Percentiles rank a stretch among this genome's conserved stretches.
Conservation (phyloP, 2,113 vertebrate genomes). For the Ameiurus melas region DNA sequence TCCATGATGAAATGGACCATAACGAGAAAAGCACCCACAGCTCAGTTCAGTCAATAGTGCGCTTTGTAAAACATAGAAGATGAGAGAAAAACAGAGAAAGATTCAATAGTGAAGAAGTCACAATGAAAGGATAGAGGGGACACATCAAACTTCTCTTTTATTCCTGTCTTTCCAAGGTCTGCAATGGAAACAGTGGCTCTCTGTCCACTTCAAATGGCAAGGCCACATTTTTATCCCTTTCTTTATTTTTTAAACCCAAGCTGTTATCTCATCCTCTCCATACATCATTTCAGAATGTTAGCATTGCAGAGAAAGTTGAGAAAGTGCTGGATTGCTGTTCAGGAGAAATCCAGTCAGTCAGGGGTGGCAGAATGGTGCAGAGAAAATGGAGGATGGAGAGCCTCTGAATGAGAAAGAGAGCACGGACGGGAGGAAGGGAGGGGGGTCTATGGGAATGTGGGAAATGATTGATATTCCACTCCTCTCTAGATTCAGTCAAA, state of each 20-base stretch:
- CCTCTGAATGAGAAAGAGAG: conserved; percentile 27
- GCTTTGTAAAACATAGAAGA: conserved; percentile 10
- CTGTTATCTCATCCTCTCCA: neutral
- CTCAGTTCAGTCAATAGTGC: conserved; percentile 12
- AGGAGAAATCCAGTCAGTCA: conserved; percentile 20
- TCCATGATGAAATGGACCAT: conserved; percentile 31
- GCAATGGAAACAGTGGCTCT: conserved; percentile 2
- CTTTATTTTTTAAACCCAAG: neutral
- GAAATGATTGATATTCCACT: conserved; percentile 68
- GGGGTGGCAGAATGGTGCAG: conserved; percentile 11
- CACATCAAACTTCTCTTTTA: conserved; percentile 7
- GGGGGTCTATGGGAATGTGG: conserved; percentile 28
- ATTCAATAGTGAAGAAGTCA: neutral
- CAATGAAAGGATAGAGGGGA: neutral
- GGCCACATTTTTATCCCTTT: neutral
- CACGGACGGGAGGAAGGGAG: conserved; percentile 18
- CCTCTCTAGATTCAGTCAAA: conserved; percentile 62
- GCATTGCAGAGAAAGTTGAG: neutral
- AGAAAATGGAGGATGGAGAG: conserved; percentile 30
- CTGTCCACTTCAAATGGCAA: conserved; percentile 38
- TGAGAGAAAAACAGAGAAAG: neutral
- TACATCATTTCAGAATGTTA: neutral
- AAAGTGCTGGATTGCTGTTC: conserved; percentile 8
- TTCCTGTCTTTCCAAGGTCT: conserved; percentile 17
- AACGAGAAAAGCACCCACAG: conserved; percentile 23